These are phyloP conservation scores for Ptyas mucosa DNA, from an alignment of 2,113 vertebrate genomes.

Conservation along the genomic window DNA sequence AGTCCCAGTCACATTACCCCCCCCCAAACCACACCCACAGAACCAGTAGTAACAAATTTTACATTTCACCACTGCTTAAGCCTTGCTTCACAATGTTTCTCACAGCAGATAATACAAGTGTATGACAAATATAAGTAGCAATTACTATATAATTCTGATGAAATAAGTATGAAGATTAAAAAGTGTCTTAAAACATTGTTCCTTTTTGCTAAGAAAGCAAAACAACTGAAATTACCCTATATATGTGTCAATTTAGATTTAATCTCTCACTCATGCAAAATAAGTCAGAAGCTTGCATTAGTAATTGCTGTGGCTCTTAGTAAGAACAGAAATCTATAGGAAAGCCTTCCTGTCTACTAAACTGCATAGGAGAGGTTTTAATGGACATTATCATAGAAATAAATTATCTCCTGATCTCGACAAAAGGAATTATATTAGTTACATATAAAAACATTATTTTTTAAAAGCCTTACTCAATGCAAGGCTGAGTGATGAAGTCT, in stretches of 20 bases:
- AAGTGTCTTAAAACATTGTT: conserved; percentile 2
- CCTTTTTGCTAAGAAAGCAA: conserved; percentile 19
- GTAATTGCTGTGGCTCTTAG: conserved; percentile 62
- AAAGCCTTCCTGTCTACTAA: conserved; percentile 58
- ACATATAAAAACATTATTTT: conserved; percentile 39
- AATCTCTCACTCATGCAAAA: conserved; percentile 53
- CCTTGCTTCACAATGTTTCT: background rate
- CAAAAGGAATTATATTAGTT: conserved; percentile 53
- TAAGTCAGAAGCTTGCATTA: conserved; percentile 46
- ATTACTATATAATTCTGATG: background rate
- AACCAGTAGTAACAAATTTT: no score
- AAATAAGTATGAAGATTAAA: background rate
- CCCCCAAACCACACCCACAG: no score
- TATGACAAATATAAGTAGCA: background rate
- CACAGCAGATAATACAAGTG: background rate
- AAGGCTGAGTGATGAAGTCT: conserved; percentile 57
- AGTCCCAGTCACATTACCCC: no score
- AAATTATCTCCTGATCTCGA: conserved; percentile 60
- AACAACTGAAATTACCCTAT: conserved; percentile 42
- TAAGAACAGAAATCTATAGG: conserved; percentile 15
- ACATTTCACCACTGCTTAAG: background rate
- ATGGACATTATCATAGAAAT: conserved; percentile 47
- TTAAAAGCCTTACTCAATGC: conserved; percentile 51
- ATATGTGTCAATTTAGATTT: conserved; percentile 54
- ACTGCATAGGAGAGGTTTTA: conserved; percentile 49